Conservation (phyloP, 2,888 invertebrate genomes). For the Aelia acuminata region DNA sequence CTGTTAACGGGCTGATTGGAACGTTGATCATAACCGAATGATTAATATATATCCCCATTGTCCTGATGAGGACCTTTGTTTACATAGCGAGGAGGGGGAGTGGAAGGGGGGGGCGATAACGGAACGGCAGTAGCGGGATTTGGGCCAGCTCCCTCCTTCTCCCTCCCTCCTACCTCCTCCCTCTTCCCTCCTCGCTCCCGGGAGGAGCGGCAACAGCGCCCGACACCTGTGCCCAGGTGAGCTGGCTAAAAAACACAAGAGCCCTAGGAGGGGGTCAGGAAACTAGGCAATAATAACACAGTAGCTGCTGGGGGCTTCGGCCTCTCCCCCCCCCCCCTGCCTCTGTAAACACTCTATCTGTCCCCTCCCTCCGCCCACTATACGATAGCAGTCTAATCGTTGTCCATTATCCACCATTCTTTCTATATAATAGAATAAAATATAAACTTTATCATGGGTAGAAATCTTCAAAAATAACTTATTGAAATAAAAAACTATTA, state of each 20-base stretch:
- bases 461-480: too few species aligned
- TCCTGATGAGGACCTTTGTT: not conserved
- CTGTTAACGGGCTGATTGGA: not conserved
- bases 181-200: not conserved
- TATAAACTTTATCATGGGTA: too few species aligned
- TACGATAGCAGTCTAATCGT: not conserved
- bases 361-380: not conserved
- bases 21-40: not conserved
- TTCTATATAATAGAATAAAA: too few species aligned
- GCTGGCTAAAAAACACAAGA: slow-evolving; percentile 11
- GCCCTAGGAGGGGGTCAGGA: slow-evolving; percentile 37
- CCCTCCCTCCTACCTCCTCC: not conserved
- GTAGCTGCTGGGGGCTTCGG: slow-evolving; percentile 41
- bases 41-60: slow-evolving; percentile 10
- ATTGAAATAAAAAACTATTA: too few species aligned
- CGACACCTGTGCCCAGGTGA: slow-evolving; percentile 48
- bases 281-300: slow-evolving; percentile 51
- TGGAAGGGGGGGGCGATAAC: not conserved
- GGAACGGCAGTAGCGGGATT: slow-evolving; percentile 42
- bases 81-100: not conserved
- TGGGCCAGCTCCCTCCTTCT: not conserved
- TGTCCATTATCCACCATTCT: not conserved
- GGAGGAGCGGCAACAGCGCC: slow-evolving; percentile 44
- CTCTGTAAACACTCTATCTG: slow-evolving; percentile 7
- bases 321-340: not conserved